These are phyloP conservation scores for Trachelus iudaicus DNA, from an alignment of 2,888 invertebrate genomes.

Conservation along the genomic window DNA sequence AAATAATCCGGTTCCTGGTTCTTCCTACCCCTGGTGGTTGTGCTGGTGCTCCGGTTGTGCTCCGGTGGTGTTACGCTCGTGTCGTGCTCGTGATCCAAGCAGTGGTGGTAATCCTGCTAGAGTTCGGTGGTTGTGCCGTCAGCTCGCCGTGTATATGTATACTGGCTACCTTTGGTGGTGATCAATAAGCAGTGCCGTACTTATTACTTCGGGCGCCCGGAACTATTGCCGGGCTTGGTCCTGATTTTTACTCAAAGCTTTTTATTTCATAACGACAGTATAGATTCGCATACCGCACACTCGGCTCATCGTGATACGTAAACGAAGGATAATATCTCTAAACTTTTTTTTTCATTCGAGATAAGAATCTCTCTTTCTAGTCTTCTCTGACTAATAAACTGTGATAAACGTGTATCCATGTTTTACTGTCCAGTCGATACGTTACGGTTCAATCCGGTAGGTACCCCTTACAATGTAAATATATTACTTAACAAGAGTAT, in stretches of 20 bases:
- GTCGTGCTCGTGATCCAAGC: slow-evolving; percentile 12
- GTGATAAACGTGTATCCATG: background rate
- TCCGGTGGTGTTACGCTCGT: background rate
- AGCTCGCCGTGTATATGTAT: slow-evolving; percentile 54
- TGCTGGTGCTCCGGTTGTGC: slow-evolving; percentile 1
- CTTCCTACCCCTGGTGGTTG: background rate
- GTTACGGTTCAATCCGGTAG: slow-evolving; percentile 7
- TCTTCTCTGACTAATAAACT: slow-evolving; percentile 14
- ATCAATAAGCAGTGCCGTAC: slow-evolving; percentile 65
- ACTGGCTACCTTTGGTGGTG: slow-evolving; percentile 57
- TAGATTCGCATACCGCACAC: slow-evolving; percentile 1
- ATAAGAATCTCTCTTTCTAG: background rate
- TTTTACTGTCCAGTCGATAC: background rate
- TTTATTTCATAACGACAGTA: background rate
- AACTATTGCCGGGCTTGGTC: slow-evolving; percentile 15
- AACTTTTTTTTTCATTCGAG: slow-evolving; percentile 7
- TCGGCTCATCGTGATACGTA: background rate
- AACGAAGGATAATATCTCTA: background rate
- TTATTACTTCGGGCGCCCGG: slow-evolving; percentile 39
- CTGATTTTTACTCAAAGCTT: background rate
- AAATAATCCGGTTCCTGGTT: background rate
- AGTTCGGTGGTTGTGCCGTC: slow-evolving; percentile 42
- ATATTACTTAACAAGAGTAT: background rate
- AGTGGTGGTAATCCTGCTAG: slow-evolving; percentile 5
- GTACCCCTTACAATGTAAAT: background rate